Conservation (phyloP, 2,888 invertebrate species). For the Proisotoma minuta region DNA sequence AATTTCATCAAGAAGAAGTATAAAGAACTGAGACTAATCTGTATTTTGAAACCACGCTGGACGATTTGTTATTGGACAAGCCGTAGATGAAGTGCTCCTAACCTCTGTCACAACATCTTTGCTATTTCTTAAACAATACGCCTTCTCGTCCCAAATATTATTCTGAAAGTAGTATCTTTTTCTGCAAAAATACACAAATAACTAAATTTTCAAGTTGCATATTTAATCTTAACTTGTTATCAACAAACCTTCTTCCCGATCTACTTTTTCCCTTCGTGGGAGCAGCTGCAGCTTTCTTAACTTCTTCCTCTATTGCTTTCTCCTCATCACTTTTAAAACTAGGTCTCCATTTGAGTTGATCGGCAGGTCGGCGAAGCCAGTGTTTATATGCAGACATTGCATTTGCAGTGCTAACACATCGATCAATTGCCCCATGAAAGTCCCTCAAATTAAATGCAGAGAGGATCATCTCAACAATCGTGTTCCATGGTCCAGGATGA, state of each 20-base stretch:
- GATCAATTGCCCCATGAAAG: slow-evolving; percentile 24
- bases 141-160: slow-evolving; percentile 30
- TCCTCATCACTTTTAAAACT: not conserved
- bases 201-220: slow-evolving; percentile 5
- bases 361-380: slow-evolving; percentile 27
- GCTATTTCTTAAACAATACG: slow-evolving; percentile 25
- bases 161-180: slow-evolving; percentile 32
- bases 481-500: slow-evolving; percentile 30
- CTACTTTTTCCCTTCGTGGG: not conserved
- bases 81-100: slow-evolving; percentile 11
- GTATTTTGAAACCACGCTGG: slow-evolving; percentile 32
- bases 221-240: too few species aligned
- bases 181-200: slow-evolving; percentile 13
- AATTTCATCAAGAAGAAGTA: not conserved
- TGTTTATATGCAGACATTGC: slow-evolving; percentile 17
- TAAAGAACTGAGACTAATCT: slow-evolving; percentile 13
- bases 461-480: slow-evolving; percentile 19
- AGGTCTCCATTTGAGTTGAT: slow-evolving; percentile 7
- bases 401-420: slow-evolving; percentile 23
- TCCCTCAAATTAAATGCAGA: slow-evolving; percentile 17
- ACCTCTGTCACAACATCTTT: slow-evolving; percentile 25
- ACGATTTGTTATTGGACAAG: slow-evolving; percentile 13
- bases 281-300: slow-evolving; percentile 4
- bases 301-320: not conserved
- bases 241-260: not conserved